Conservation (phyloP, 2,888 invertebrate genomes). For the Neocrepidodera transversa region DNA sequence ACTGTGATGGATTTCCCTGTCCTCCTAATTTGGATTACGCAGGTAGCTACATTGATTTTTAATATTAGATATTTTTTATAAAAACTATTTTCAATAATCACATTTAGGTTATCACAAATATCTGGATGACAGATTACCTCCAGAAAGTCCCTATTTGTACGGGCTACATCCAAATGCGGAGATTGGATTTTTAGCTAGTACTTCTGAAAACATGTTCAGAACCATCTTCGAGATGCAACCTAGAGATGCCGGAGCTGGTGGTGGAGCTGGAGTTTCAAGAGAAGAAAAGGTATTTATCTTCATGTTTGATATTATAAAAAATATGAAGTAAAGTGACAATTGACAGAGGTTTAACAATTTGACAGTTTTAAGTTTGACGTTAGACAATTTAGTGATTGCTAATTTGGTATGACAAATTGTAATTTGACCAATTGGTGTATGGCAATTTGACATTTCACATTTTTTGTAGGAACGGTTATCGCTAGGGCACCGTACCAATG, state of each 20-base stretch:
- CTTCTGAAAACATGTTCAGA: conserved; percentile 83
- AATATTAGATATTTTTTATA: no score
- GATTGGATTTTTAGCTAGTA: conserved; percentile 89
- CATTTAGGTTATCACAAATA: conserved; percentile 81
- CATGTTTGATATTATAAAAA: no score
- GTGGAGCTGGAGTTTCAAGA: conserved; percentile 73
- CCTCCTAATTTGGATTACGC: conserved; percentile 87
- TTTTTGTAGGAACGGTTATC: no score
- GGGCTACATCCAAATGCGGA: conserved; percentile 95
- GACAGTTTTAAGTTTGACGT: no score
- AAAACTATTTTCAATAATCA: no score
- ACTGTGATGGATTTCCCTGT: conserved; percentile 82
- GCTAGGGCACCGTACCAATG: no score
- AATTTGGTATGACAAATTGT: no score
- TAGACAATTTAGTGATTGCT: no score
- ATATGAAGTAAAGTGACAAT: no score
- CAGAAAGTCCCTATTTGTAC: conserved; percentile 89
- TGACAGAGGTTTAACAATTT: no score
- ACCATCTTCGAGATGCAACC: conserved; percentile 91
- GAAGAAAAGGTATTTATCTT: conserved; percentile 79
- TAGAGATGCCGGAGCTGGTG: conserved; percentile 76
- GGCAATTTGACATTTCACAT: no score
- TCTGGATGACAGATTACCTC: conserved; percentile 84
- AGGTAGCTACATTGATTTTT: neutral
- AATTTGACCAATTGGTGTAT: no score